Base-by-base conservation (phyloP, 2,113 vertebrate genomes). In the Sialia sialis region DNA sequence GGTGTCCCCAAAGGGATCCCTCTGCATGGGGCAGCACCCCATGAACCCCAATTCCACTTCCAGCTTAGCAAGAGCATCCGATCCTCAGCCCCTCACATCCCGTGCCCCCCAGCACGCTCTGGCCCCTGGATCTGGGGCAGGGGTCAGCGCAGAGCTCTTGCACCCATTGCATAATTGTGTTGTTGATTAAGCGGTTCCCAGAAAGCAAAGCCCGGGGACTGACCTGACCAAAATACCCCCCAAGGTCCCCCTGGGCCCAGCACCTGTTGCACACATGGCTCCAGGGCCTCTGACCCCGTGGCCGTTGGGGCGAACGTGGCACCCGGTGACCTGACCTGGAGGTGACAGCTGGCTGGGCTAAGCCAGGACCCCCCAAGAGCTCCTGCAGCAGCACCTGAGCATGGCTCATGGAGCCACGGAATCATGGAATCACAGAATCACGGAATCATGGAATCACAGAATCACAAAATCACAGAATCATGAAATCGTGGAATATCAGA, bases 151-250 rank as follows among this genome's bases (percentile, higher is more conserved):
- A 1, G 87, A 92, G 92, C 72, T 94, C 95, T 89, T 95, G 95
- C 92, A 93, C 87, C 83, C 75, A 10, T 97, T 97, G 97, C 95
- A 93, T 95, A 95, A 97, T 69, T 25, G 77, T 39, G 91, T 86
- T 87, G 93, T 96, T 97, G 69, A 96, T 97, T 88, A 91, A 95
- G 46, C 93, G 5, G 92, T 97, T 96, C 96, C 64, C 95, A 97
- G 96, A 97, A 97, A 95, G 93, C 88, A 87, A 96, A 96, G 89
- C 91, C 94, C 67, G 9, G 82, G n/a, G 70, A 32, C 85, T 36
- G 4, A 36, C 85, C 85, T 56, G 94, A 95, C 93, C 90, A 96
- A 94, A 95, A 93, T 84, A 93, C 77, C 62, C 48, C 12, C 44
- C 64, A 26, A 2, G 49, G 29, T 39, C 67, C 70, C 78, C 51